phyloP scores from a whole-genome alignment of 1,140 invertebrate genomes.

The Psix sp. region DNA sequence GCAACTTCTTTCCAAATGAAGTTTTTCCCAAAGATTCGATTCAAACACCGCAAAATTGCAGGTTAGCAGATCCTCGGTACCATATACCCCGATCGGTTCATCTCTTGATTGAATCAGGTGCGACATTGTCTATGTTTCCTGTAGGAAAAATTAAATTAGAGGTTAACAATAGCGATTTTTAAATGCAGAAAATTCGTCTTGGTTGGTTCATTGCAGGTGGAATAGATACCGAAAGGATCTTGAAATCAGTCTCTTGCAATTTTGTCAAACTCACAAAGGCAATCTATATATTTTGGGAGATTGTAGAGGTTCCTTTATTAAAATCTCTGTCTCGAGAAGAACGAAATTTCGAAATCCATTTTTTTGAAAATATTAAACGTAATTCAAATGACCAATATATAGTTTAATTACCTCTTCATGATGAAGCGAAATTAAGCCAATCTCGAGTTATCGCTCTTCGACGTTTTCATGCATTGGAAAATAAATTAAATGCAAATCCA shows the following conservation, averaged over 20 bases:
- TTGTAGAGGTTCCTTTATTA: slow-evolving; percentile 21
- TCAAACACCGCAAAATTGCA: slow-evolving; percentile 36
- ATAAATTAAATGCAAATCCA: slow-evolving; percentile 23
- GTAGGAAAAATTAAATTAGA: slow-evolving; percentile 45
- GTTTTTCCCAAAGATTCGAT: slow-evolving; percentile 28
- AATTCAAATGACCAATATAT: neutral
- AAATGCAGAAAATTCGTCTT: slow-evolving; percentile 45
- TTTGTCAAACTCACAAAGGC: slow-evolving; percentile 10
- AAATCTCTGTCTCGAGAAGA: neutral
- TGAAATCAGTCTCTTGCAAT: slow-evolving; percentile 7
- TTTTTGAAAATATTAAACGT: neutral
- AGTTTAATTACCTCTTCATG: neutral
- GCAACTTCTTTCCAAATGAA: slow-evolving; percentile 27
- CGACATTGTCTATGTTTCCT: slow-evolving; percentile 45
- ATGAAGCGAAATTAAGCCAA: slow-evolving; percentile 1
- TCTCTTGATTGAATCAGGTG: slow-evolving; percentile 36
- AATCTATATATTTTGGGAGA: slow-evolving; percentile 37
- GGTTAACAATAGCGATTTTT: slow-evolving; percentile 11
- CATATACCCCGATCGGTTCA: slow-evolving; percentile 39
- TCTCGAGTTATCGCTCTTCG: slow-evolving; percentile 15
- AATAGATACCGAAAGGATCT: neutral
- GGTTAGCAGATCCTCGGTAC: slow-evolving; percentile 50
- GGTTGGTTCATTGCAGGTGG: slow-evolving; percentile 39
- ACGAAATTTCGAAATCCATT: neutral
- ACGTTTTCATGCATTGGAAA: slow-evolving; percentile 17